Conservation (phyloP, 2,797 vertebrate species). For the Muscicapa striata region DNA sequence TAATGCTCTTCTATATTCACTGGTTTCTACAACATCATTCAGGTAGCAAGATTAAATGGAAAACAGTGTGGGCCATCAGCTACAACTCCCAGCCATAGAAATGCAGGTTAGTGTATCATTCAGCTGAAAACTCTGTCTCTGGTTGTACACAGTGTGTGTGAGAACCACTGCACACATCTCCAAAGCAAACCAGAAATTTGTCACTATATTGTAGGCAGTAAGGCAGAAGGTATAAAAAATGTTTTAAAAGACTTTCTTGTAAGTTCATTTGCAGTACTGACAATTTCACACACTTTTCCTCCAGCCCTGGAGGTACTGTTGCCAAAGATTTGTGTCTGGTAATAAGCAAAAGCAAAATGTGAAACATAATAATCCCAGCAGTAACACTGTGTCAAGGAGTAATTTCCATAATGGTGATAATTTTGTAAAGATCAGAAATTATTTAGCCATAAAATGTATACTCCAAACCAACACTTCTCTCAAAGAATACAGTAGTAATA, state of each 20-base stretch:
- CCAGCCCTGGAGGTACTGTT: not conserved
- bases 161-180: not conserved
- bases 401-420: not conserved
- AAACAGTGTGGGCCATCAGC: not conserved
- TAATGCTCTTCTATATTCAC: not conserved
- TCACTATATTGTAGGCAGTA: not conserved
- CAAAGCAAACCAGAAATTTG: not conserved
- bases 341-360: not conserved
- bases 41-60: not conserved
- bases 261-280: not conserved
- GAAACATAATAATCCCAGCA: not conserved
- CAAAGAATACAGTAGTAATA: not conserved
- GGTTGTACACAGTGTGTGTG: not conserved
- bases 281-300: not conserved
- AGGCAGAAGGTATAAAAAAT: not conserved
- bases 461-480: not conserved
- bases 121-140: not conserved
- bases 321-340: not conserved
- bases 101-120: not conserved
- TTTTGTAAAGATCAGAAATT: not conserved
- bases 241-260: not conserved
- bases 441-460: not conserved
- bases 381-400: not conserved
- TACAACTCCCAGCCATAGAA: not conserved
- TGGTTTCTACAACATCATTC: not conserved